phyloP scores from a whole-genome alignment of 2,888 invertebrate species.

The Adelphocoris suturalis region DNA sequence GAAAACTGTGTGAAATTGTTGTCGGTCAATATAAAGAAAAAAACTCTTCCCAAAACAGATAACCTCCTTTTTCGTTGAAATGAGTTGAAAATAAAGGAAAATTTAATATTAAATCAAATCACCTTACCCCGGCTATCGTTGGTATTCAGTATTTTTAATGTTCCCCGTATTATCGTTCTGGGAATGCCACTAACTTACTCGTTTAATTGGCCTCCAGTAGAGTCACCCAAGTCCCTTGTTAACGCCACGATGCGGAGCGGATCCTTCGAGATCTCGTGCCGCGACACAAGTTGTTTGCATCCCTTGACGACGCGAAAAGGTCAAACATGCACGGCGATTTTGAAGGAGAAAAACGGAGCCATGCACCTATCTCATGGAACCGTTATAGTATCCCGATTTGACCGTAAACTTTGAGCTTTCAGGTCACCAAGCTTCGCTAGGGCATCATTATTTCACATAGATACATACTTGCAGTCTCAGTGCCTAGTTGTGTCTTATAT shows the following conservation, averaged over 20 bases:
- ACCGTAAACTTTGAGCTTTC: background rate
- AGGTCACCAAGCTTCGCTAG: too few species aligned
- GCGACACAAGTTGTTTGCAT: conserved; percentile 9
- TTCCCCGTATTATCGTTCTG: background rate
- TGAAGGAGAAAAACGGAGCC: background rate
- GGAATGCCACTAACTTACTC: background rate
- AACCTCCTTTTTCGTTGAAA: too few species aligned
- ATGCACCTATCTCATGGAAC: background rate
- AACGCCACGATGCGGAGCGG: conserved; percentile 22
- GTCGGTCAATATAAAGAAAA: too few species aligned
- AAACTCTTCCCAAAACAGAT: too few species aligned
- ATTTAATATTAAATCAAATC: too few species aligned
- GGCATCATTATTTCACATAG: too few species aligned
- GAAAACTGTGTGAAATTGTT: too few species aligned
- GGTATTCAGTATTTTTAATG: too few species aligned
- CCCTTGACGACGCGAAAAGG: conserved; percentile 32
- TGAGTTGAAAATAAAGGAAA: too few species aligned
- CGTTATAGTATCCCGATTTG: background rate
- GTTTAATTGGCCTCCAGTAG: background rate
- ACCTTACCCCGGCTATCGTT: too few species aligned
- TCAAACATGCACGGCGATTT: conserved; percentile 23
- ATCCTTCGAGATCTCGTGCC: conserved; percentile 10
- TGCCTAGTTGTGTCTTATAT: too few species aligned
- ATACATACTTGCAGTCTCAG: too few species aligned
- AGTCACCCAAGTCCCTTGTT: background rate